phyloP scores from a whole-genome alignment of 2,113 vertebrate genomes.

The Proteles cristata region DNA sequence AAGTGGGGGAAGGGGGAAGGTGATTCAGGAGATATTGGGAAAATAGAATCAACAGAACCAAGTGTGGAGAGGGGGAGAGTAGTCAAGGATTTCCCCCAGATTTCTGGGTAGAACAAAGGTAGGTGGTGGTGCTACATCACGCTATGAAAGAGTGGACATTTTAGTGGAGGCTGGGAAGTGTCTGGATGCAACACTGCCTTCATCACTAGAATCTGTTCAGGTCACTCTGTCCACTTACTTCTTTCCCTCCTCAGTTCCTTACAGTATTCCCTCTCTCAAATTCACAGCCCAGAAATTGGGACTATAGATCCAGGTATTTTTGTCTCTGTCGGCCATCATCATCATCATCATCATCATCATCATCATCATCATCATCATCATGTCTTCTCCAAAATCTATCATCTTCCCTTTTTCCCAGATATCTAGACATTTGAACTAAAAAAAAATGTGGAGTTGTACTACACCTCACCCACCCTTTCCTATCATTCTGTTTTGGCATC shows the following conservation, averaged over 20 bases:
- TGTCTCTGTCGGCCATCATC: background rate
- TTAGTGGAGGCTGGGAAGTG: background rate
- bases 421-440: background rate
- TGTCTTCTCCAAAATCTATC: background rate
- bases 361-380: background rate
- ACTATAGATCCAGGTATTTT: background rate
- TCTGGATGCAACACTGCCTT: background rate
- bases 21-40: background rate
- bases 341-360: background rate
- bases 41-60: background rate
- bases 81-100: background rate
- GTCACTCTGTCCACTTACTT: background rate
- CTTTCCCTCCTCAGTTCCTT: background rate
- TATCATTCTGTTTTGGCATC: background rate
- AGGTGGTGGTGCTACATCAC: background rate
- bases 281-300: background rate
- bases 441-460: background rate
- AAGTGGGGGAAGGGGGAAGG: background rate
- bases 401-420: background rate
- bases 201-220: background rate
- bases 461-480: background rate
- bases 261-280: background rate
- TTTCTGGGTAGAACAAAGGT: background rate
- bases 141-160: background rate
- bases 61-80: background rate